A percentile compares a stretch with the other conserved stretches of the same genome.
Conservation (phyloP, 1,140 invertebrate genomes). For the Anoplolepis gracilipes region DNA sequence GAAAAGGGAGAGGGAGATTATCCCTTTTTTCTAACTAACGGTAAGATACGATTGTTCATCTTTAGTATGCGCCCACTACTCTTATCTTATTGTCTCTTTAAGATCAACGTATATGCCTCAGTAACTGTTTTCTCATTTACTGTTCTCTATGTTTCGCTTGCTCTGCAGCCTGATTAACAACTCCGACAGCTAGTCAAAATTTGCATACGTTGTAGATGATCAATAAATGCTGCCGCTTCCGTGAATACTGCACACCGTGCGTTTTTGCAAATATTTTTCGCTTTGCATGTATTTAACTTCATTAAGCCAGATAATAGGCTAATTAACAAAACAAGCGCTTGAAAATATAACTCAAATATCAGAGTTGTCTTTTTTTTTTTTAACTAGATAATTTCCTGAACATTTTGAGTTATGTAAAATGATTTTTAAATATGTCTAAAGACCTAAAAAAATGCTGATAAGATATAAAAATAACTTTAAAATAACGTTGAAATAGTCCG, state of each 20-base stretch:
- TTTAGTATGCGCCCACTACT: background rate
- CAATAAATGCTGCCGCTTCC: conserved; percentile 25
- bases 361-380: too few relatives aligned
- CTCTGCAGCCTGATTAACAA: conserved; percentile 17
- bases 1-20: background rate
- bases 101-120: conserved; percentile 26
- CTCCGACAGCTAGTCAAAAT: conserved; percentile 26
- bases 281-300: background rate
- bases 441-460: too few relatives aligned
- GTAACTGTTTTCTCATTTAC: conserved; percentile 4
- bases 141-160: background rate
- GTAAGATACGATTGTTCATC: background rate
- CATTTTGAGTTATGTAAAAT: too few relatives aligned
- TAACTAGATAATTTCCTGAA: too few relatives aligned
- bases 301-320: background rate
- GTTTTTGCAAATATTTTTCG: conserved; percentile 2
- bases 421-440: too few relatives aligned
- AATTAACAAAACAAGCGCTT: background rate
- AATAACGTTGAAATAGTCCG: too few relatives aligned
- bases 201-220: conserved; percentile 25
- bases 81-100: conserved; percentile 25
- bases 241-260: background rate
- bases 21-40: background rate
- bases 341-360: too few relatives aligned
- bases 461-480: too few relatives aligned